Base-by-base conservation (phyloP, 2,888 invertebrate species). In the Syritta pipiens region DNA sequence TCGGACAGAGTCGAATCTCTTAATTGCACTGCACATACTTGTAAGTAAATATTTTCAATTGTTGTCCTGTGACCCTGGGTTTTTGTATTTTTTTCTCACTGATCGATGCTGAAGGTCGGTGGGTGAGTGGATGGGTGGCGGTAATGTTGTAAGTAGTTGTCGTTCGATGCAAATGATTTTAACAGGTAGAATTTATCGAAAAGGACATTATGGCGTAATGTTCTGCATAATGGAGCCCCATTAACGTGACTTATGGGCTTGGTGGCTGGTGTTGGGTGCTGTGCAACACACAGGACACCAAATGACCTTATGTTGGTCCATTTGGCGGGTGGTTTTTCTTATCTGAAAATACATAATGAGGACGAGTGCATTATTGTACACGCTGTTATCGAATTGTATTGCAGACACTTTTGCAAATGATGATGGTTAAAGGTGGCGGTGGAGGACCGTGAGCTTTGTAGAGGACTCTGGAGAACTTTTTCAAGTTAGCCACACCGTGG, bases 121-220 rank as follows among this genome's bases (percentile, higher is more conserved):
- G 57, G 24, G 7, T 32, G 26, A 48, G 51, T n/a, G n/a, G n/a
- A n/a, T n/a, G n/a, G n/a, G n/a, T n/a, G n/a, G n/a, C n/a, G n/a
- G n/a, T n/a, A n/a, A n/a, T n/a, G n/a, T n/a, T 44, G 44, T 22
- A 53, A 24, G 63, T 28, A 40, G 49, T 19, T 46, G 65, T 32
- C 51, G n/a, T n/a, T n/a, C 67, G 30, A 72, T 62, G 74, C 57
- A 74, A 79, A 74, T 79, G 62, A 79, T 79, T 67, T 79, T 79
- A 74, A 79, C 79, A 79, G 79, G 79, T 79, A 74, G 44, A 74
- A 79, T 79, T 79, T 79, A 79, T 79, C 62, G 79, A 67, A 74
- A 53, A 62, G 79, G 35, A 79, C 57, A 79, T 79, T 79, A 79
- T 74, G 57, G 49, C 74, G 79, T 79, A 74, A 79, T 79, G 74